Evolutionary conservation across 2,888 invertebrate genomes (phyloP).

Genomic region (Thyatira batis): DNA sequence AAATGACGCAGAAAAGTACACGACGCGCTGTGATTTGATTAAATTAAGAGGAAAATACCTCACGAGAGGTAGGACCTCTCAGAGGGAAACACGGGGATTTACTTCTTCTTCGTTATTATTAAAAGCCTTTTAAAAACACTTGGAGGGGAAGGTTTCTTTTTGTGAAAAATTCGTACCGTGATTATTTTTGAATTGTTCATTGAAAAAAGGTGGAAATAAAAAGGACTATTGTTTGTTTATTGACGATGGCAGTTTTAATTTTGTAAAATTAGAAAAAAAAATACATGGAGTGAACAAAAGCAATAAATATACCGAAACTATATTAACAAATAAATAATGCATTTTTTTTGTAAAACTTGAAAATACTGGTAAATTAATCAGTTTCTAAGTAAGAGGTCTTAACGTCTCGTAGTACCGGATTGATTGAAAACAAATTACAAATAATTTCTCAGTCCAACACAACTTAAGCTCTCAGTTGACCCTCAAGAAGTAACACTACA

Average conservation of each 20-base stretch:
- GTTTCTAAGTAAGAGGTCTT: too few species aligned
- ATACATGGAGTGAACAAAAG: too few species aligned
- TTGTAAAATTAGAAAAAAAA: too few species aligned
- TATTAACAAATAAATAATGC: too few species aligned
- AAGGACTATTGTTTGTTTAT: not conserved
- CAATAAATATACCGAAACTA: too few species aligned
- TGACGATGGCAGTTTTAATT: too few species aligned
- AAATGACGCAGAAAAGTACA: constrained; percentile 74
- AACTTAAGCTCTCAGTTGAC: not conserved
- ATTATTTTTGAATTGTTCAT: too few species aligned
- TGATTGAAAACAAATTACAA: too few species aligned
- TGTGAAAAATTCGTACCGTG: not conserved
- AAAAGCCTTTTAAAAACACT: constrained; percentile 52
- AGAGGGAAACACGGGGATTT: constrained; percentile 32
- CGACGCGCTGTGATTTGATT: constrained; percentile 69
- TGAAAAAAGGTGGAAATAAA: not conserved
- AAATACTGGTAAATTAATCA: too few species aligned
- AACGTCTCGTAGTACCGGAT: too few species aligned
- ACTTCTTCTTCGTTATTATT: constrained; percentile 57
- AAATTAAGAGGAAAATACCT: constrained; percentile 76
- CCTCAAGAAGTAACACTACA: not conserved
- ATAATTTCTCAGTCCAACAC: not conserved
- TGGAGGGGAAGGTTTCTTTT: not conserved
- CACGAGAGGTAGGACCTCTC: constrained; percentile 37
- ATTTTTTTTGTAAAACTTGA: too few species aligned